These are phyloP conservation scores for Eupristina koningsbergeri DNA, from an alignment of 1,140 invertebrate species.

Conservation along the genomic window DNA sequence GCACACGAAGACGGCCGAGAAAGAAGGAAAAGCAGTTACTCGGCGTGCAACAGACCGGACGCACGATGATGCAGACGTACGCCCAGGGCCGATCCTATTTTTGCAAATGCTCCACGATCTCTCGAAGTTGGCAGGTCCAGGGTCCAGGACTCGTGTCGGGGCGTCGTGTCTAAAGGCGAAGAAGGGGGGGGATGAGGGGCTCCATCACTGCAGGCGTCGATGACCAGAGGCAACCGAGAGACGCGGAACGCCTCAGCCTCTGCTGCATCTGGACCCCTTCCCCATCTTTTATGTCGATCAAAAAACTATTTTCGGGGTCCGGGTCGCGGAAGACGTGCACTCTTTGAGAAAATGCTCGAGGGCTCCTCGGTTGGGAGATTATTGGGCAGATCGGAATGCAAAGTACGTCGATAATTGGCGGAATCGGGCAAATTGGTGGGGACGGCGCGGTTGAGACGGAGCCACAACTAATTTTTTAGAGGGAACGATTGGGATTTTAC, in stretches of 20 bases:
- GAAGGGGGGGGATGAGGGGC: background rate
- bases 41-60: background rate
- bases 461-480: no score
- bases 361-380: no score
- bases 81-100: conserved; percentile 34
- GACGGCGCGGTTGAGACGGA: no score
- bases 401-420: background rate
- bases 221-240: background rate
- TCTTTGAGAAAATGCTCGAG: no score
- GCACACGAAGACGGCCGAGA: background rate
- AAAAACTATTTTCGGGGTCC: no score
- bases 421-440: background rate
- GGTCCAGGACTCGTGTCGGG: no score
- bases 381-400: background rate
- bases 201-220: background rate
- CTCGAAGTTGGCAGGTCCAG: conserved; percentile 7
- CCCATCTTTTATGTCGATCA: no score
- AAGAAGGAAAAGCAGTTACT: background rate
- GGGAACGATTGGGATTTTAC: no score
- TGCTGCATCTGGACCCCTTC: no score
- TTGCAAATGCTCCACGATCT: conserved; percentile 24
- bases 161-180: no score
- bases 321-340: no score
- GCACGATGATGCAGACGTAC: conserved; percentile 9
- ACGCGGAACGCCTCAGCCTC: background rate